phyloP scores from a whole-genome alignment of 2,113 vertebrate genomes.

The Microcebus lehilahytsara region DNA sequence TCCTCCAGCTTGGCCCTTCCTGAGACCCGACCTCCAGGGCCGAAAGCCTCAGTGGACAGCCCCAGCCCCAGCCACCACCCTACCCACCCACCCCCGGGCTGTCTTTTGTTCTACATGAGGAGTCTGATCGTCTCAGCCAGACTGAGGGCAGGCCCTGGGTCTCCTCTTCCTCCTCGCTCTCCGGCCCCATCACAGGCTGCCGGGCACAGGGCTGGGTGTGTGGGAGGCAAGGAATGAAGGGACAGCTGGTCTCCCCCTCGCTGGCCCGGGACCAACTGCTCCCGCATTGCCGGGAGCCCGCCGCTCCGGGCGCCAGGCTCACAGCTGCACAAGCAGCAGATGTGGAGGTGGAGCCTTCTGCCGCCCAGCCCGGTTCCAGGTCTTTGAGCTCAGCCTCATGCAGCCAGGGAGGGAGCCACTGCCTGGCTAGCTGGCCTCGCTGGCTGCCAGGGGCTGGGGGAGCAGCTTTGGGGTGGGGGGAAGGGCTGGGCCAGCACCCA shows the following conservation, averaged over 20 bases:
- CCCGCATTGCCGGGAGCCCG: rapidly evolving
- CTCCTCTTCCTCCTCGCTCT: no score
- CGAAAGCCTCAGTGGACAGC: not conserved
- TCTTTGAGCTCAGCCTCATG: not conserved
- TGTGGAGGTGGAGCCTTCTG: not conserved
- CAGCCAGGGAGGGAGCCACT: not conserved
- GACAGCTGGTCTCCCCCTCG: not conserved
- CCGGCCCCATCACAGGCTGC: not conserved
- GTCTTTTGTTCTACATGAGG: not conserved
- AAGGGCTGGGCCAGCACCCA: not conserved
- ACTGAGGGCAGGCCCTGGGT: not conserved
- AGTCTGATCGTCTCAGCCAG: not conserved
- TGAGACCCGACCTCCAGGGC: not conserved
- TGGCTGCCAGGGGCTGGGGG: not conserved
- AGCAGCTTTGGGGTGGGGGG: not conserved
- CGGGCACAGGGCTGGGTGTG: not conserved
- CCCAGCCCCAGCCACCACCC: no score
- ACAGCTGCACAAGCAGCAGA: not conserved
- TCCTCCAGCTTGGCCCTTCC: not conserved
- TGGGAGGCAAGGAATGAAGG: not conserved
- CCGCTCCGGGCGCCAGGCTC: not conserved
- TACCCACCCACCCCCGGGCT: not conserved
- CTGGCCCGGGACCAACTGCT: not conserved
- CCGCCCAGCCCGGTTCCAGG: not conserved
- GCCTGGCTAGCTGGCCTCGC: not conserved